Conservation (phyloP, 2,797 vertebrate genomes). For the Xenopus petersii region DNA sequence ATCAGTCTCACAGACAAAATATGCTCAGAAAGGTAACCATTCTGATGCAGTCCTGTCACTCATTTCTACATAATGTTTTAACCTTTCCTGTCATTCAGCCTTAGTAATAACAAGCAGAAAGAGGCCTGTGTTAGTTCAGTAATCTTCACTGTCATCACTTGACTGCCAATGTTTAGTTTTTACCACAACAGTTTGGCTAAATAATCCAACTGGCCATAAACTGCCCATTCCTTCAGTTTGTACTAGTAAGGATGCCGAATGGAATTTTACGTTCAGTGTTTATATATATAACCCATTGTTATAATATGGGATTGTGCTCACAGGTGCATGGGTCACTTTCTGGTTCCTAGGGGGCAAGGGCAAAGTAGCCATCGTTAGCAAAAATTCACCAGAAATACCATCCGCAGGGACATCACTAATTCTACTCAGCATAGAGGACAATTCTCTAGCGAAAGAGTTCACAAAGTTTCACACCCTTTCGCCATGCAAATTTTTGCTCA, state of each 20-base stretch:
- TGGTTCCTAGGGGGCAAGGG: too few relatives aligned
- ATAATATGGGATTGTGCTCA: too few relatives aligned
- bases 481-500: too few relatives aligned
- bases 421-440: too few relatives aligned
- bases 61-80: neutral
- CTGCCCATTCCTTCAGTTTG: neutral
- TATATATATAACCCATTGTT: neutral
- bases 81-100: neutral
- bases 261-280: neutral
- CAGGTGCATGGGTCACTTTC: too few relatives aligned
- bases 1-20: too few relatives aligned
- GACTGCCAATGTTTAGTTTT: neutral
- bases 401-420: too few relatives aligned
- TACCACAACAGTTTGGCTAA: slow-evolving; percentile 3
- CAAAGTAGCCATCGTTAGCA: too few relatives aligned
- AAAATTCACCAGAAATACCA: too few relatives aligned
- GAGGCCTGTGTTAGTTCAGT: neutral
- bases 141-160: neutral
- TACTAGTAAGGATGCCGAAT: neutral
- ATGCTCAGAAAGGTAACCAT: too few relatives aligned
- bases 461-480: too few relatives aligned
- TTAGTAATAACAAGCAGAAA: neutral
- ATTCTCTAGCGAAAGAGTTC: too few relatives aligned
- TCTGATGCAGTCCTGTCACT: neutral
- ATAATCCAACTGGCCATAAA: neutral